Percentiles rank a stretch among this genome's conserved stretches.
These are phyloP conservation scores for Endotricha flammealis DNA, from an alignment of 2,888 invertebrate species.

Conservation along the genomic window DNA sequence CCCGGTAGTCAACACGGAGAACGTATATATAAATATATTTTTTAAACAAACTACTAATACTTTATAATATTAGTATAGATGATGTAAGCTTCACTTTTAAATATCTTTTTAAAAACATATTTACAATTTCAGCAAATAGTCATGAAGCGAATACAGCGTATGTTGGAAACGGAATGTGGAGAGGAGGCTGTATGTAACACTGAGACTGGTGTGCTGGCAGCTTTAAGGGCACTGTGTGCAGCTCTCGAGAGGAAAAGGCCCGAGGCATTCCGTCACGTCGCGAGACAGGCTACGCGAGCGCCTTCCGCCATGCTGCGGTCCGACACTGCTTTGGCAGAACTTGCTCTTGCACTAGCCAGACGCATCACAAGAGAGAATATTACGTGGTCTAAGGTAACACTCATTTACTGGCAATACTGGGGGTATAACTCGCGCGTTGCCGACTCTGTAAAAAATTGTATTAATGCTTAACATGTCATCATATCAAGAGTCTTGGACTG, in stretches of 20 bases:
- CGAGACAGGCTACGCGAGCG: conserved; percentile 83
- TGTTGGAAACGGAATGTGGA: conserved; percentile 74
- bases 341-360: conserved; percentile 83
- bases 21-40: too few relatives aligned
- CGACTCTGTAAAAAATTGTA: too few relatives aligned
- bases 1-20: too few relatives aligned
- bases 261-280: conserved; percentile 83
- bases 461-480: too few relatives aligned
- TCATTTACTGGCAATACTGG: too few relatives aligned
- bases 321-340: conserved; percentile 79
- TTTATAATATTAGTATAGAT: too few relatives aligned
- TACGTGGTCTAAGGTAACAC: conserved; percentile 88
- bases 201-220: conserved; percentile 64
- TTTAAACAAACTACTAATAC: too few relatives aligned
- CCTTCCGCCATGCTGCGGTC: conserved; percentile 78
- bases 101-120: too few relatives aligned
- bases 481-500: too few relatives aligned
- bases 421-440: too few relatives aligned
- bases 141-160: conserved; percentile 62
- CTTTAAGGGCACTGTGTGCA: conserved; percentile 75
- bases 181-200: conserved; percentile 71
- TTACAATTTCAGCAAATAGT: conserved; percentile 64
- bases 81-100: too few relatives aligned
- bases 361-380: conserved; percentile 85
- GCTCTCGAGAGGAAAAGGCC: conserved; percentile 89